Base-by-base conservation (phyloP, 2,888 invertebrate genomes). In the Barypeithes pellucidus region DNA sequence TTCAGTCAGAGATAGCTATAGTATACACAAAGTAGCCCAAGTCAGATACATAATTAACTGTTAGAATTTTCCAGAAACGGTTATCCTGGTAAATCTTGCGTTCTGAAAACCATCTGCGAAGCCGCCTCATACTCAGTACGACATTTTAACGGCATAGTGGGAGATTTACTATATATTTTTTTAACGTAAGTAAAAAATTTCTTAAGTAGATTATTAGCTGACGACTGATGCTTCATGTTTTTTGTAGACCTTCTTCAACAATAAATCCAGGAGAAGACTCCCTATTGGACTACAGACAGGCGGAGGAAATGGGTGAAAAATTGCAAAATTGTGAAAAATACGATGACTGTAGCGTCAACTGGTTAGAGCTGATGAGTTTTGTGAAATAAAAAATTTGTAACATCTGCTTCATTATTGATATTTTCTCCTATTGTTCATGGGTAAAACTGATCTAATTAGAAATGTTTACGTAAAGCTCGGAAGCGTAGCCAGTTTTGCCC, bases 101-200 rank as follows among this genome's bases (percentile, higher is more conserved):
- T 94, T 78, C 86, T 94, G 75, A 89, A 93, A 78, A 90, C 91
- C 78, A 92, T 95, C 82, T 94, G 94, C 82, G 94, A 94, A 84
- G 90, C 92, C 29, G 91, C 94, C 0, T 89, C 93, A 0, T 87
- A 89, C 75, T 91, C 93, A 62, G 89, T 93, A 80, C 88, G 87
- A 77, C 89, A 90, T 81, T 89, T 89, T 78, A 82, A 80, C 59
- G 90, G 91, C 76, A 92, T 93, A 11, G 87, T 94, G 72, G 92
- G 91, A 33, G 92, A 94, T 87, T 88, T 94, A 81, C 86, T 93
- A 76, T 92, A 93, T 86, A 90, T 93, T 79, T 85, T 94, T 81
- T 89, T 94, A 82, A 92, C 91, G 90, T 93, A 87, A 90, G 90
- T 88, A 22, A 36, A 12, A 18, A 12, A 29, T 24, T 24, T 24